Evolutionary conservation across 1,140 invertebrate genomes (phyloP).

Genomic region (Diuraphis noxia): DNA sequence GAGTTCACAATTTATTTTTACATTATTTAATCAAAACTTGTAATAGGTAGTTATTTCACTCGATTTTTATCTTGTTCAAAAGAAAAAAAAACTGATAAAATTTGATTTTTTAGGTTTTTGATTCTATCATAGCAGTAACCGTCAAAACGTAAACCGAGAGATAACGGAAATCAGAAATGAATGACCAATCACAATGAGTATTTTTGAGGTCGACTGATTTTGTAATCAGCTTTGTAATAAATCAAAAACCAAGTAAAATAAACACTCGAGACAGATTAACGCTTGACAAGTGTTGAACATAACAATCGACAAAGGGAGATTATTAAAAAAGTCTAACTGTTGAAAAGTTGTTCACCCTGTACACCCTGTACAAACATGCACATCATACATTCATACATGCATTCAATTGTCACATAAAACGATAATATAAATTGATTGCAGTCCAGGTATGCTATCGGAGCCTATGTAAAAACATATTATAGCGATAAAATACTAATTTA

Average conservation of each 20-base stretch:
- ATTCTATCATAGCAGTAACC: not conserved
- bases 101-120: not conserved
- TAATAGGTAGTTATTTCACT: not conserved
- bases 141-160: not conserved
- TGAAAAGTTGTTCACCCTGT: not conserved
- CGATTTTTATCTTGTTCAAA: not conserved
- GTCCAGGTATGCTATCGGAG: conserved; percentile 26
- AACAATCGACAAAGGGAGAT: not conserved
- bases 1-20: not conserved
- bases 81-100: not conserved
- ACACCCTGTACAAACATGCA: not conserved
- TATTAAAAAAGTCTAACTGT: not conserved
- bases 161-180: not conserved
- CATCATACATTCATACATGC: not conserved
- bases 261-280: not conserved
- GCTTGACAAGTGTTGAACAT: not conserved
- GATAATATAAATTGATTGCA: conserved; percentile 20
- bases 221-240: not conserved
- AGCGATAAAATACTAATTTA: not conserved
- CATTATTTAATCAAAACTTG: not conserved
- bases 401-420: not conserved
- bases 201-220: not conserved
- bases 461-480: not conserved
- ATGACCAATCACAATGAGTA: not conserved
- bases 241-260: not conserved